Percentiles rank a stretch among this genome's conserved stretches.
These are phyloP conservation scores for Salvelinus alpinus DNA, from an alignment of 2,113 vertebrate genomes.

Conservation along the genomic window DNA sequence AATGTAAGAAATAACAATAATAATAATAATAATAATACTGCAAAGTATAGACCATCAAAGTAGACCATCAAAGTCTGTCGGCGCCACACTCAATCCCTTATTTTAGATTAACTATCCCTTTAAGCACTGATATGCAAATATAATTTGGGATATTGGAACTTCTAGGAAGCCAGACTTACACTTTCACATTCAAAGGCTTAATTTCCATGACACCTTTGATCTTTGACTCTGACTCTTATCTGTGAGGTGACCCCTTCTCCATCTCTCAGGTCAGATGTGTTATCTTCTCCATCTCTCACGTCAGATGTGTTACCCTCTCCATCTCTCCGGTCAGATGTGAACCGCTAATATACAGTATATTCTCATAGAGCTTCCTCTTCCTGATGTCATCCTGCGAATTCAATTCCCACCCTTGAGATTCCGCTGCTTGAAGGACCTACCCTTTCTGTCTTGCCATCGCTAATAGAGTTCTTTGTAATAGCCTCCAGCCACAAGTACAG, in stretches of 20 bases:
- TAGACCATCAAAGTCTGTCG: no score
- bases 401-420: conserved; percentile 10
- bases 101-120: no score
- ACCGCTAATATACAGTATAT: not conserved
- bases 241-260: not conserved
- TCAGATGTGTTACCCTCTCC: not conserved
- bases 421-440: conserved; percentile 4
- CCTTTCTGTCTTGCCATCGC: not conserved
- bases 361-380: conserved; percentile 1
- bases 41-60: no score
- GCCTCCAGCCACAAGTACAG: not conserved
- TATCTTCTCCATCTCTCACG: not conserved
- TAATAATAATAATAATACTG: no score
- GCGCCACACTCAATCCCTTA: no score
- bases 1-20: no score
- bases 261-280: not conserved
- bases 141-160: no score
- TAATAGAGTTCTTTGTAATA: conserved; percentile 18
- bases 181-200: not conserved
- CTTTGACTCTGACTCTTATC: not conserved
- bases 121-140: no score
- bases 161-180: no score
- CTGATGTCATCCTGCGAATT: conserved; percentile 15
- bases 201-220: not conserved
- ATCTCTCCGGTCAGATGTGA: not conserved